Conservation (phyloP, 2,888 invertebrate species). For the Seira sanloemensis region DNA sequence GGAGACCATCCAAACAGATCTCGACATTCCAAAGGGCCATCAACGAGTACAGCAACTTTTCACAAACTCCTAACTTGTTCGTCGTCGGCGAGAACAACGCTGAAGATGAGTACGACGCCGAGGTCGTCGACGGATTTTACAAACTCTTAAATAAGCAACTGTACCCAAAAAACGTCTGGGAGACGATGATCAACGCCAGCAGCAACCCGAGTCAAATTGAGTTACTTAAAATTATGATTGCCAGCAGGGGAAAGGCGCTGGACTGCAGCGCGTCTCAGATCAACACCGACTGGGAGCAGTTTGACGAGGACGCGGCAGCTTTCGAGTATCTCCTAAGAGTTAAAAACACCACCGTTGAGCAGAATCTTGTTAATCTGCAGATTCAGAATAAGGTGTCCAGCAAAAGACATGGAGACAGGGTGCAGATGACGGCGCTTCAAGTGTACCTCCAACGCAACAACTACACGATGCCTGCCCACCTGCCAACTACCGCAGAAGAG, state of each 20-base stretch:
- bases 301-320: conserved; percentile 21
- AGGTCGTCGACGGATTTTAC: conserved; percentile 47
- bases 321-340: conserved; percentile 16
- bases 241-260: conserved; percentile 18
- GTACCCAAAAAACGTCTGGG: conserved; percentile 61
- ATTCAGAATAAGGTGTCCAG: neutral
- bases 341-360: neutral
- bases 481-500: neutral
- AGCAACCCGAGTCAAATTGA: neutral
- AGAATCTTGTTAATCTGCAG: conserved; percentile 15
- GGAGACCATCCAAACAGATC: conserved; percentile 25
- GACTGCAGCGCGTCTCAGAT: conserved; percentile 7
- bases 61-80: conserved; percentile 40
- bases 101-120: neutral
- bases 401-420: neutral
- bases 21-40: conserved; percentile 21
- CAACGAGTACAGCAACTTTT: conserved; percentile 26
- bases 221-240: neutral
- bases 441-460: conserved; percentile 26
- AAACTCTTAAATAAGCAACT: conserved; percentile 57
- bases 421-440: conserved; percentile 32
- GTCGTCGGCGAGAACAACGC: conserved; percentile 63
- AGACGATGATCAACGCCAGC: neutral
- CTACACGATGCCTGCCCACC: neutral
- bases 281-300: neutral